Evolutionary conservation across 2,797 vertebrate species (phyloP), one percentile per base, ranked within the genome.

Genomic region (Heliangelus exortis): DNA sequence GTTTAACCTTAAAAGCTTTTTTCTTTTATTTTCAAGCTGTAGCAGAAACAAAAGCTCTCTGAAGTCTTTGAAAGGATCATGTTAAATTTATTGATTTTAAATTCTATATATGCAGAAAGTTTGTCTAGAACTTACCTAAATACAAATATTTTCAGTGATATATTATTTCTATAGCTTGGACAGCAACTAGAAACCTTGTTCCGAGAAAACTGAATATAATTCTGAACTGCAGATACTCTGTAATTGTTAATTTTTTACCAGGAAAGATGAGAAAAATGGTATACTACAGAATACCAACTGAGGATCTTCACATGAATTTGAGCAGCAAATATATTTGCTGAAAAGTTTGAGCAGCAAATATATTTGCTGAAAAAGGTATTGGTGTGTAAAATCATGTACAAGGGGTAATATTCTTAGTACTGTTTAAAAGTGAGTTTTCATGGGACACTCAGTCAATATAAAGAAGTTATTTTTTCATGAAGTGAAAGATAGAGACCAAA

Each of bases 21-120:
- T 48, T 39, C 23, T 83, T 84, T 48, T 15, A 14, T 76, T 91
- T 91, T 93, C 47, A 71, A 16, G n/a, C 6, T 39, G n/a, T 76
- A 74, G 16, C 15, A 47, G 41, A 68, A 74, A 3, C 7, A 82
- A 67, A 87, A 84, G 2, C 3, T 72, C 41, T 69, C n/a, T 39
- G 31, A 78, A 69, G 25, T 28, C 58, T 73, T 79, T n/a, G 15
- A 87, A 88, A 92, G 11, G 20, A 61, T 69, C n/a, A 68, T 12
- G 28, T 59, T 53, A 84, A 78, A 59, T 73, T 5, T 58, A 48
- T n/a, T 69, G 9, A 18, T 59, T 90, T 92, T 82, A 39, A 79
- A 48, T n/a, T 50, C 23, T 72, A 12, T 23, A 22, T 63, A 5
- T 20, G 51, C 22, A 67, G 2, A 29, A 91, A 54, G 10, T 86